Evolutionary conservation across 1,140 invertebrate genomes (phyloP).

Genomic region (Dendrolimus kikuchii): DNA sequence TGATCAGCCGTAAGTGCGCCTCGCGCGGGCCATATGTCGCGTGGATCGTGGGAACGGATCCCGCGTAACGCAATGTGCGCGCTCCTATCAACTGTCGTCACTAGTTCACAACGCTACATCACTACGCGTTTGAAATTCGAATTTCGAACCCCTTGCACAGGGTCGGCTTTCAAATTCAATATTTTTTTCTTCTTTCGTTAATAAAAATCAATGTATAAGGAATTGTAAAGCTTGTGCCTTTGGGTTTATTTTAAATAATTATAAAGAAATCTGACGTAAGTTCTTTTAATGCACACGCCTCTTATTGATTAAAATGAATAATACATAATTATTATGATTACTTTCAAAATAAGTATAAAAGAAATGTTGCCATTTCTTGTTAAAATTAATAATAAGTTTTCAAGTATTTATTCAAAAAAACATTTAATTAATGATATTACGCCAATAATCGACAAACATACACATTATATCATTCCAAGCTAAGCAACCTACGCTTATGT

Average conservation of each 20-base stretch:
- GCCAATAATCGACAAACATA: too few species aligned
- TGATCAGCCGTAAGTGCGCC: constrained; percentile 47
- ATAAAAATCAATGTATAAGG: too few species aligned
- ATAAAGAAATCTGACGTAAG: constrained; percentile 7
- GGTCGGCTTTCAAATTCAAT: constrained; percentile 25
- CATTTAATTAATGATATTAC: too few species aligned
- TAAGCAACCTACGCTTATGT: too few species aligned
- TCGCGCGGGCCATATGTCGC: constrained; percentile 67
- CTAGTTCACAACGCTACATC: constrained; percentile 10
- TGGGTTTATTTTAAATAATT: too few species aligned
- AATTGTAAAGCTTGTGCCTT: too few species aligned
- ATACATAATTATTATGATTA: too few species aligned
- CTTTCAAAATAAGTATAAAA: too few species aligned
- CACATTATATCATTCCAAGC: too few species aligned
- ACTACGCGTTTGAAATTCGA: constrained; percentile 20
- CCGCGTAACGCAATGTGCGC: constrained; percentile 52
- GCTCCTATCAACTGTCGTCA: constrained; percentile 44
- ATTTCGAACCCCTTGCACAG: constrained; percentile 22
- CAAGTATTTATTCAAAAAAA: too few species aligned
- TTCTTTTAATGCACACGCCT: constrained; percentile 45
- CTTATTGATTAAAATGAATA: constrained; percentile 33
- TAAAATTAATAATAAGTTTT: too few species aligned
- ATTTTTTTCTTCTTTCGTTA: not conserved
- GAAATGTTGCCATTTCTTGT: too few species aligned
- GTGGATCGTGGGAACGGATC: constrained; percentile 63